Base-by-base conservation (phyloP, 2,797 vertebrate species). In the Melanotaenia nigrans region DNA sequence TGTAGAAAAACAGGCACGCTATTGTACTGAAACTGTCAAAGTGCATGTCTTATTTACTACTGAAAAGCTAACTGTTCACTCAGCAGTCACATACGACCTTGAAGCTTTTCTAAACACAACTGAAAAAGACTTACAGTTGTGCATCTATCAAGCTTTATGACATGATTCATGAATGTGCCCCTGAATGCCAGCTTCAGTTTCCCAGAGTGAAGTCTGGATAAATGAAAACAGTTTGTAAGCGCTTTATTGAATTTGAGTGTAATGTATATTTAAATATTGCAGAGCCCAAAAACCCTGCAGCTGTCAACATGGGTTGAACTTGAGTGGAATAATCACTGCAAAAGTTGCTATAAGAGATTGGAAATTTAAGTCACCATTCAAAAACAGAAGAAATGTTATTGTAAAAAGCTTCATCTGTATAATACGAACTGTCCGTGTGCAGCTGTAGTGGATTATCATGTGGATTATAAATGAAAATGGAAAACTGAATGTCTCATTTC, bases 11-110 rank as follows among this genome's bases (percentile, higher is more conserved):
- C 75, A 56, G 11, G 7, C 20, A 38, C 18, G 30, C 8, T 20
- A 11, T 30, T 59, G 32, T 56, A 18, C 42, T 58, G 20, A 66
- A 30, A 68, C 36, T 45, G 30, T 54, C 32, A 59, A 25, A 57
- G 30, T 32, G 30, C 47, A 40, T 30, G 3, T 54, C 18, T 64
- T 51, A 49, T 54, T 32, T 54, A 45, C 16, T 7, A 22, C 22
- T 60, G 38, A 61, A 68, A 78, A 61, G 30, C 56, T 60, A 45
- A 75, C 25, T 1, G 35, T 6, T 58, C 54, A 53, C n/a, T 69
- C 66, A 68, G 42, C 68, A 79, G 70, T 40, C 33, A 45, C n/a
- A 6, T 6, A 8, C 47, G 12, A 71, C 38, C 24, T 25, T 35
- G 18, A 24, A n/a, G 40, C 20, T 53, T 66, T 35, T 49, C 45